Percentiles rank a stretch among this genome's conserved stretches.
These are phyloP conservation scores for Boloria selene DNA, from an alignment of 2,888 invertebrate species.

Conservation along the genomic window DNA sequence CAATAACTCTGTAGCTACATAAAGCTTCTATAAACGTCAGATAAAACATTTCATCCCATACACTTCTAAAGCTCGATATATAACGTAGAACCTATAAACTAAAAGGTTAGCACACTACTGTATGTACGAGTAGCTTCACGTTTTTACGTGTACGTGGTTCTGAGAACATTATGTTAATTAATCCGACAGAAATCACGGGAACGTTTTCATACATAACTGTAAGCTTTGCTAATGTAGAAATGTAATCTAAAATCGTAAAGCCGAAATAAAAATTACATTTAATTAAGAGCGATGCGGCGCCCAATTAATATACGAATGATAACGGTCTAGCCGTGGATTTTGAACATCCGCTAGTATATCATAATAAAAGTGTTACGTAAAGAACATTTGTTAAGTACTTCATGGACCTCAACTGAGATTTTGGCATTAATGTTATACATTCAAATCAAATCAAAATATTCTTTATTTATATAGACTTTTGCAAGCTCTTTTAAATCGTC, in stretches of 20 bases:
- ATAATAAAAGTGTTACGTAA: slow-evolving; percentile 47
- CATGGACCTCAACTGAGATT: neutral
- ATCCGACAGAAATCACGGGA: slow-evolving; percentile 34
- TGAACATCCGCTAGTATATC: slow-evolving; percentile 52
- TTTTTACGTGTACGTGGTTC: slow-evolving; percentile 14
- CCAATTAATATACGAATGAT: slow-evolving; percentile 57
- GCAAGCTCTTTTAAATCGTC: no score
- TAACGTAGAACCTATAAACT: slow-evolving; percentile 12
- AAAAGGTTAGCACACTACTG: neutral
- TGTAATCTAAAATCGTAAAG: slow-evolving; percentile 49
- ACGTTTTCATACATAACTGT: slow-evolving; percentile 42
- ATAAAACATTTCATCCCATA: no score
- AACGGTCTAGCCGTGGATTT: slow-evolving; percentile 46
- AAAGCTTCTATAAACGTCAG: no score
- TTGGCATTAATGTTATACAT: neutral
- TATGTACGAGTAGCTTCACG: neutral
- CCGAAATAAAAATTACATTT: slow-evolving; percentile 50
- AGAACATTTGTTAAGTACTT: neutral
- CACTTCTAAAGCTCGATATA: neutral
- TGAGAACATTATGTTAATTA: slow-evolving; percentile 36
- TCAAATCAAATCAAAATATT: no score
- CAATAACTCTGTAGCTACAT: no score
- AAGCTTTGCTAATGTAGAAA: slow-evolving; percentile 41
- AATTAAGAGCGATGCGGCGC: slow-evolving; percentile 57
- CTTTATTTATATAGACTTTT: no score